A percentile compares a stretch with the other conserved stretches of the same genome.
phyloP scores from a whole-genome alignment of 2,797 vertebrate species.

The Parotocinclus haroldoi region DNA sequence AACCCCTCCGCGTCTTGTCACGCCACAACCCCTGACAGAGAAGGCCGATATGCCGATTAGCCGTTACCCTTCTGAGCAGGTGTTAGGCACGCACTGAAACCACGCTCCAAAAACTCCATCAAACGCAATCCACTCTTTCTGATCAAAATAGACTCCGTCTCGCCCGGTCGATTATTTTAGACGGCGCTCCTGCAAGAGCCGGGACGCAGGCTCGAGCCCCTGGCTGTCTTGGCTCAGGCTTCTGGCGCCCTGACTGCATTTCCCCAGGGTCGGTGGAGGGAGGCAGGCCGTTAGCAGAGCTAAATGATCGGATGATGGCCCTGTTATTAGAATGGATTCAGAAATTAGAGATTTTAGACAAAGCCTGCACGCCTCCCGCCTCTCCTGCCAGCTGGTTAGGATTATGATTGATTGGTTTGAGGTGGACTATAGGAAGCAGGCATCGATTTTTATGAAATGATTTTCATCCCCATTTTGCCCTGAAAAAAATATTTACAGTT shows the following conservation, averaged over 20 bases:
- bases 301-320: constrained; percentile 98
- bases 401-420: constrained; percentile 97
- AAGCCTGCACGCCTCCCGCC: constrained; percentile 78
- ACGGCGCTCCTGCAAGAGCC: constrained; percentile 27
- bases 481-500: constrained; percentile 93
- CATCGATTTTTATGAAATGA: constrained; percentile 94
- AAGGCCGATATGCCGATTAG: constrained; percentile 31
- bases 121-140: constrained; percentile 44
- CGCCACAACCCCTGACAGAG: too few species aligned
- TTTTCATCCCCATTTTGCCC: constrained; percentile 70
- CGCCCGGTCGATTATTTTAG: constrained; percentile 25
- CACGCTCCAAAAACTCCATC: constrained; percentile 24
- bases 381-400: constrained; percentile 72
- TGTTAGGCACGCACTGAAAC: constrained; percentile 14
- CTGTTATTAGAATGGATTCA: constrained; percentile 94
- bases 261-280: constrained; percentile 67
- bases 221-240: constrained; percentile 24
- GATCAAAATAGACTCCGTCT: constrained; percentile 50
- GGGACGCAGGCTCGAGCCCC: too few species aligned
- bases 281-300: constrained; percentile 79
- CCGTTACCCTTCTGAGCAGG: constrained; percentile 61
- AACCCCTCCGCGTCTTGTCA: too few species aligned
- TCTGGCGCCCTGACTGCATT: constrained; percentile 45
- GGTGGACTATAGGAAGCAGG: constrained; percentile 96
- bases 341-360: constrained; percentile 92